Base-by-base conservation (phyloP, 92 coral and sea anemone genomes). In the Zoanthus solanderi region DNA sequence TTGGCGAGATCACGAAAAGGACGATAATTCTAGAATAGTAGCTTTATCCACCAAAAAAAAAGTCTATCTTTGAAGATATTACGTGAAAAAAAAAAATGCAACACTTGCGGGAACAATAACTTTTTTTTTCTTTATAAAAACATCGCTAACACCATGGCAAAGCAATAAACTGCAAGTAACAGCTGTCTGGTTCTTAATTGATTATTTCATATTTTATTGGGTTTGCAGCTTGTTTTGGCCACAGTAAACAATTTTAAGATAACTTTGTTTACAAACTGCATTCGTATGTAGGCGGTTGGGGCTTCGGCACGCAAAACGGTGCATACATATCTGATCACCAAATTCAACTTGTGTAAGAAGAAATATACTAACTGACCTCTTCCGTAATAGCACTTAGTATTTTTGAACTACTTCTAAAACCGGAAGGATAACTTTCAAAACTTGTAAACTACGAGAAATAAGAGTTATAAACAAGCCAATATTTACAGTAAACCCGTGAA, bases 241-340 rank as follows among this genome's bases (percentile, higher is more conserved):
- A 65, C 73, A 66, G 75, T 66, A 81, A 81, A 81, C 76, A 81
- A 75, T 66, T 66, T 68, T 66, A 81, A 34, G 73, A 61, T 63
- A 61, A 34, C 56, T 37, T 13, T 81, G 85, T 81, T 81, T 81
- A 81, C 85, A 81, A 67, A 81, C 85, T 81, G 13, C 75, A 81
- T 81, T 66, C 45, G 85, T 4, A 61, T 45, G 85, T 80, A 37
- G 54, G 60, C 34, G 52, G 23, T 63, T 28, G 85, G 45, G 85
- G 85, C 67, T 34, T 34, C 16, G 15, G 45, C 45, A 69, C 46
- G 57, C 60, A 45, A 16, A 28, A 23, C 67, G 23, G 16, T 7
- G 17, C 7, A 60, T 42, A 13, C 17, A 61, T 48, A 81, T 60
- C 84, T 17, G 72, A 42, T 30, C 54, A 15, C 34, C 53, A 14